Percentiles rank a stretch among this genome's conserved stretches.
These are phyloP conservation scores for Apocheima hispidaria DNA, from an alignment of 2,888 invertebrate species.

Conservation along the genomic window DNA sequence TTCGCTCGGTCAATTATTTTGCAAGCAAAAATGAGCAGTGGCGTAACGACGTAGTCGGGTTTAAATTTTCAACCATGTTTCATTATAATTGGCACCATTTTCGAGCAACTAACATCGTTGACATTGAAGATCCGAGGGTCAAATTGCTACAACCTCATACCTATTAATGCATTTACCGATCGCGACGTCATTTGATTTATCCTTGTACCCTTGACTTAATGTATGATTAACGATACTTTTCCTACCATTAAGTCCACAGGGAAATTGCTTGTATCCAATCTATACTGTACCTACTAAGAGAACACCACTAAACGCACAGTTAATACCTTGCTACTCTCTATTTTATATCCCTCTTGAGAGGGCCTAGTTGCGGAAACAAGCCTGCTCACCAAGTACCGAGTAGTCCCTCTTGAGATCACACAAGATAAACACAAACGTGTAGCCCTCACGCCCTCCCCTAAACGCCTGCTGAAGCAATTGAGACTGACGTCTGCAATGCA, in stretches of 20 bases:
- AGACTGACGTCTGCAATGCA: slow-evolving; percentile 11
- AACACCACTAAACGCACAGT: not conserved
- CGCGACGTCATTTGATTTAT: too few relatives aligned
- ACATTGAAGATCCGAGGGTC: not conserved
- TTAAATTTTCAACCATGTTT: too few relatives aligned
- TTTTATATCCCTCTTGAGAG: slow-evolving; percentile 20
- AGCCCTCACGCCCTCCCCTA: slow-evolving; percentile 10
- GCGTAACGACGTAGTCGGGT: too few relatives aligned
- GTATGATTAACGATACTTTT: slow-evolving; percentile 7
- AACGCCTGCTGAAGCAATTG: slow-evolving; percentile 14
- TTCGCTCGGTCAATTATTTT: too few relatives aligned
- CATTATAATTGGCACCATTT: too few relatives aligned
- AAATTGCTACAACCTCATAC: not conserved
- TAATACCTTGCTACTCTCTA: not conserved
- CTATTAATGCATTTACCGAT: not conserved
- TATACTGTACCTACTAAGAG: not conserved
- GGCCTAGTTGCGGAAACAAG: too few relatives aligned
- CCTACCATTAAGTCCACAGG: not conserved
- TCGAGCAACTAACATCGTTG: too few relatives aligned
- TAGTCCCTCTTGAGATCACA: slow-evolving; percentile 12
- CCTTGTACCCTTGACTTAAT: not conserved
- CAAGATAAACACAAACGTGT: slow-evolving; percentile 11
- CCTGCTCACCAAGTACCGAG: too few relatives aligned
- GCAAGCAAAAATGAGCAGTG: too few relatives aligned
- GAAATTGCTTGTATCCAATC: slow-evolving; percentile 8